Evolutionary conservation across 2,113 vertebrate species (phyloP).

Genomic region (Mus musculus): GRCm39 chr4:37809001-37809500

Average conservation of each 20-base stretch:
- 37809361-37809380: not conserved
- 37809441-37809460: not conserved
- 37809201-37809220: not conserved
- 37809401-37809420: not conserved
- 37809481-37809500: not conserved
- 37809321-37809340: not conserved
- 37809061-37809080: not conserved
- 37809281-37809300: not conserved
- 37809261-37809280: not conserved
- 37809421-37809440: not conserved
- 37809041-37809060: not conserved
- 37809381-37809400: not conserved
- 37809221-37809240: not conserved
- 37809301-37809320: not conserved
- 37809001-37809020: not conserved
- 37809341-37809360: not conserved
- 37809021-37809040: not conserved
- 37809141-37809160: not conserved
- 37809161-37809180: not conserved
- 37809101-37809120: too few relatives aligned
- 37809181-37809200: not conserved
- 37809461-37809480: not conserved
- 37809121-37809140: not conserved
- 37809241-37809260: not conserved
- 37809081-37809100: too few relatives aligned